Conservation (phyloP, 30 jellyfish, hydroid and myxozoan genomes). For the Aurelia coerulea region DNA sequence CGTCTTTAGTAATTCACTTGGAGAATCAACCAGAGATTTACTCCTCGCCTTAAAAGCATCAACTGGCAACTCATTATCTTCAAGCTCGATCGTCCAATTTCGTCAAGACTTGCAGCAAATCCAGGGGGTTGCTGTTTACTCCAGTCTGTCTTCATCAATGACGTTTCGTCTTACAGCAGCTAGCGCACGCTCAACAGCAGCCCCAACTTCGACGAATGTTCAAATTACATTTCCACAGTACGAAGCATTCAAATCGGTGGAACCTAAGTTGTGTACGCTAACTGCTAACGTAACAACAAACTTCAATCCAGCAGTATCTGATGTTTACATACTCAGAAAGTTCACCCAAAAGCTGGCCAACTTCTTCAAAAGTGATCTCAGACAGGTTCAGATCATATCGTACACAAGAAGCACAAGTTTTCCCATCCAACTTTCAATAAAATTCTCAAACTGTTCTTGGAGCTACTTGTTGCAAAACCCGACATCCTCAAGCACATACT, state of each 20-base stretch:
- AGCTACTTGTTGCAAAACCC: constrained; percentile 7
- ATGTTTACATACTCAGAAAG: constrained; percentile 44
- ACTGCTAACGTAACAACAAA: constrained; percentile 31
- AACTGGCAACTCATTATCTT: constrained; percentile 5
- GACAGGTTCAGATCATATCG: constrained; percentile 42
- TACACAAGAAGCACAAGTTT: constrained; percentile 15
- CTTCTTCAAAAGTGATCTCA: background rate
- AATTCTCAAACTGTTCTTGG: constrained; percentile 79
- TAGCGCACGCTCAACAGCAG: constrained; percentile 42
- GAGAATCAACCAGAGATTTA: constrained; percentile 63
- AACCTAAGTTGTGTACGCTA: constrained; percentile 22
- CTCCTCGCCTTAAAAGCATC: constrained; percentile 33
- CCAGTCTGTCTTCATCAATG: constrained; percentile 5
- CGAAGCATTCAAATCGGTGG: background rate
- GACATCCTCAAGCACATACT: constrained; percentile 10
- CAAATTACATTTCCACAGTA: constrained; percentile 25
- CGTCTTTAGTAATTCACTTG: constrained; percentile 54
- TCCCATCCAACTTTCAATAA: constrained; percentile 19
- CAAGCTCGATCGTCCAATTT: constrained; percentile 19
- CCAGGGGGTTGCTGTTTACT: constrained; percentile 5
- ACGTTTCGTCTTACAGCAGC: constrained; percentile 36
- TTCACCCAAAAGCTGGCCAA: constrained; percentile 40
- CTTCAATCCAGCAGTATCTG: constrained; percentile 44
- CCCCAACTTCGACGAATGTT: constrained; percentile 22
- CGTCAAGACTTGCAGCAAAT: constrained; percentile 10